Conservation (phyloP, 2,888 invertebrate genomes). For the Heliconius erato region DNA sequence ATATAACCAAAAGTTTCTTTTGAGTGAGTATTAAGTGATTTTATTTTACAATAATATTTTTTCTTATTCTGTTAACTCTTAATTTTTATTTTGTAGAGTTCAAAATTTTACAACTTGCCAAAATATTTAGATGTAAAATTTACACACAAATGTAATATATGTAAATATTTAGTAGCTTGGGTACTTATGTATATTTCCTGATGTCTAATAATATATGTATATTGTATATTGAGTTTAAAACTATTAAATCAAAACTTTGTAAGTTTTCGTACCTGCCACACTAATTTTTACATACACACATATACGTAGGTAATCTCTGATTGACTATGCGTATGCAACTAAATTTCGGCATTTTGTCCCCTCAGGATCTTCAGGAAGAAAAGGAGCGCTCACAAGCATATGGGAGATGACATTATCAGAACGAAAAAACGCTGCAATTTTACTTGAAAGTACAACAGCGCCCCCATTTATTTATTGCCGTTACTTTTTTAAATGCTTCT, state of each 20-base stretch:
- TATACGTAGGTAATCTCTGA: neutral
- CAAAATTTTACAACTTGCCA: too few relatives aligned
- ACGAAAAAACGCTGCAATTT: slow-evolving; percentile 68
- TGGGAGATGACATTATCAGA: slow-evolving; percentile 77
- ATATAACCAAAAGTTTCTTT: neutral
- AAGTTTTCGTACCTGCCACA: neutral
- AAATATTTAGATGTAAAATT: too few relatives aligned
- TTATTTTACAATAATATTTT: neutral
- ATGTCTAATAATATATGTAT: neutral
- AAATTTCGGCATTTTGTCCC: slow-evolving; percentile 37
- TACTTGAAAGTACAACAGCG: slow-evolving; percentile 67
- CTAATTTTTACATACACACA: neutral
- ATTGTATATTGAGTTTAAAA: neutral
- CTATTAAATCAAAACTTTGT: neutral
- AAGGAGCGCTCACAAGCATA: slow-evolving; percentile 68
- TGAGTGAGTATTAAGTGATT: neutral
- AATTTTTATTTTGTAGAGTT: neutral
- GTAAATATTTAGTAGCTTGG: too few relatives aligned
- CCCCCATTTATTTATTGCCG: slow-evolving; percentile 73
- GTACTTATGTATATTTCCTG: neutral
- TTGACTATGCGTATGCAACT: neutral
- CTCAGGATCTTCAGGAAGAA: slow-evolving; percentile 56
- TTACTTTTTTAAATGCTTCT: slow-evolving; percentile 76
- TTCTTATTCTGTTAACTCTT: neutral
- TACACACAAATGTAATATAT: too few relatives aligned